phyloP scores from a whole-genome alignment of 1,140 invertebrate species.

The Bombus confusus region DNA sequence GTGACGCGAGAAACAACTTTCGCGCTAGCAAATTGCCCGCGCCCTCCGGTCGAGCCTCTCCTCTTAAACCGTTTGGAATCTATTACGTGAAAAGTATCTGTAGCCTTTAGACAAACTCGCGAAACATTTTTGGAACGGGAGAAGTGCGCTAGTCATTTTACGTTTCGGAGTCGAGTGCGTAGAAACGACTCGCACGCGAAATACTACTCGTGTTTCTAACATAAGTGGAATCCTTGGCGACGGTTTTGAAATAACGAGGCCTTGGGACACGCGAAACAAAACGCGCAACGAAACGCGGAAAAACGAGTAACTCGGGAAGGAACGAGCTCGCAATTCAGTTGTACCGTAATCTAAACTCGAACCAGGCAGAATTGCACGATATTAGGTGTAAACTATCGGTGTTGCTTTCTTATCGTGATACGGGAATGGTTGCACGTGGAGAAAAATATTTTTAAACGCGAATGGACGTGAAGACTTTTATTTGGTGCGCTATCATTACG shows the following conservation, averaged over 20 bases:
- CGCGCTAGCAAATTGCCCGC: slow-evolving; percentile 36
- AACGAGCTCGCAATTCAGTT: not conserved
- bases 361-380: not conserved
- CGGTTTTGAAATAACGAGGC: slow-evolving; percentile 12
- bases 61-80: not conserved
- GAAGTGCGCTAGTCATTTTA: not conserved
- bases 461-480: not conserved
- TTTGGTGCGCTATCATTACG: slow-evolving; percentile 5
- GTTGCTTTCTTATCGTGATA: not conserved
- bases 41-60: too few species aligned
- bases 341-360: not conserved
- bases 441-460: not conserved
- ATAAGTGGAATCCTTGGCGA: not conserved
- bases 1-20: slow-evolving; percentile 32
- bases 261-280: not conserved
- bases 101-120: not conserved
- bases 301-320: not conserved
- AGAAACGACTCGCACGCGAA: not conserved
- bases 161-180: not conserved
- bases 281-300: too few species aligned
- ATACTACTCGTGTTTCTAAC: not conserved
- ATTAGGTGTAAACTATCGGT: not conserved
- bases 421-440: too few species aligned
- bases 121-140: not conserved
- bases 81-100: not conserved